Base-by-base conservation (phyloP, 2,113 vertebrate genomes). In the Anseranas semipalmata region DNA sequence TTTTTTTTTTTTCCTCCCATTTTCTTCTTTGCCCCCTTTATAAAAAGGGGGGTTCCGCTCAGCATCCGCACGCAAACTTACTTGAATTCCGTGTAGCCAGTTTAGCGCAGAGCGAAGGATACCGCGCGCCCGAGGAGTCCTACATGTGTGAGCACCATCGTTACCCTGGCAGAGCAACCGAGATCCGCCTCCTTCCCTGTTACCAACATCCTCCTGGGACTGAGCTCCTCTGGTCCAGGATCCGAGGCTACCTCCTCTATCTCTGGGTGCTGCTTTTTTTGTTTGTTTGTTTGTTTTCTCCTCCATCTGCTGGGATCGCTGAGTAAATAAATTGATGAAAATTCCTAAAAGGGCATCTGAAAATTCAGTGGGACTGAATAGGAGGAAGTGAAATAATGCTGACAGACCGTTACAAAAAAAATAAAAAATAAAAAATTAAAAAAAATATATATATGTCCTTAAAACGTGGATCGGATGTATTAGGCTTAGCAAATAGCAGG, bases 31-130 rank as follows among this genome's bases (percentile, higher is more conserved):
- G 7, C 76, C 48, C n/a, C 50, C 19, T 45, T 46, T 50, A 45
- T 66, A 11, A 73, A 95, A 50, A 63, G 21, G 14, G 89, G 77
- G 94, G 72, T 20, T 89, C 76, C 53, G 58, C 59, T 89, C 75
- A 86, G 93, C 97, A 85, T 96, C 98, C 89, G 85, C 88, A 73
- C 90, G 85, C 95, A 97, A 98, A 98, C 98, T 98, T 98, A 95
- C 97, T 98, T 96, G 97, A 92, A 85, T 89, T 96, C 85, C 94
- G 93, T 67, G 92, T 91, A 84, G 95, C 95, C 93, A 95, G 88
- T 94, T 95, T 86, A 89, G 90, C 85, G 27, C 78, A 70, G 94
- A 80, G 89, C 88, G 91, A 77, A 95, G 96, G 96, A 95, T 93
- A 87, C 73, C 91, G 93, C 79, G 81, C 87, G 58, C 63, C 94